Conservation (phyloP, 2,113 vertebrate species). For the Ictalurus punctatus region DNA sequence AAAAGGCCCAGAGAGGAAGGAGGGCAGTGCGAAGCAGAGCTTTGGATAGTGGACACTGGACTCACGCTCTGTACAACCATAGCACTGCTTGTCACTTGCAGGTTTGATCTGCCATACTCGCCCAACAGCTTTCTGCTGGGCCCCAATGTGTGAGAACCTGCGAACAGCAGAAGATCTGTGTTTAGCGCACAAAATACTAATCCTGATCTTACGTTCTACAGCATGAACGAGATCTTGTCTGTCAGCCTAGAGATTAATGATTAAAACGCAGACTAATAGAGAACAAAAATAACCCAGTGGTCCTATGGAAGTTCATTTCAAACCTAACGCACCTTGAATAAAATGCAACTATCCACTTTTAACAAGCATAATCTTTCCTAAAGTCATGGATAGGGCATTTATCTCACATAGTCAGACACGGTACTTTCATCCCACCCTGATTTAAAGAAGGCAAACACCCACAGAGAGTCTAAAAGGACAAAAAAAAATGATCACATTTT, state of each 20-base stretch:
- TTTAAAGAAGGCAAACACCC: too few relatives aligned
- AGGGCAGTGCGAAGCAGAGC: constrained; percentile 69
- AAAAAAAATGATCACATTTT: background rate
- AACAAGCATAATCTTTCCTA: background rate
- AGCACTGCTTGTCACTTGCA: constrained; percentile 77
- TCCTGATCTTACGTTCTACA: background rate
- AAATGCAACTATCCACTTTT: constrained; percentile 10
- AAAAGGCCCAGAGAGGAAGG: constrained; percentile 74
- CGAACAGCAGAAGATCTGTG: constrained; percentile 37
- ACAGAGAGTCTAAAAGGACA: background rate
- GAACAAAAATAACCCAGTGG: constrained; percentile 12
- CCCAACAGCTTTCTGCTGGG: constrained; percentile 73
- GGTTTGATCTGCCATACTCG: constrained; percentile 75
- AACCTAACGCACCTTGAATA: background rate
- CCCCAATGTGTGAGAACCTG: constrained; percentile 75
- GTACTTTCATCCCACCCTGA: background rate
- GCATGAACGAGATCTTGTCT: background rate
- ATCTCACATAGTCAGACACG: background rate
- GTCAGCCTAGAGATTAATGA: constrained; percentile 2
- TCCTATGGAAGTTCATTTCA: constrained; percentile 12
- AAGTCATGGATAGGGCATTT: background rate
- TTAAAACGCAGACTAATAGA: constrained; percentile 15
- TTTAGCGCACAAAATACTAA: background rate
- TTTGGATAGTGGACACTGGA: constrained; percentile 69
- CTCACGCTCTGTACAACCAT: constrained; percentile 77